Percentiles rank a stretch among this genome's conserved stretches.
These are phyloP conservation scores for Rhincodon typus DNA, from an alignment of 2,797 vertebrate species.

Conservation along the genomic window DNA sequence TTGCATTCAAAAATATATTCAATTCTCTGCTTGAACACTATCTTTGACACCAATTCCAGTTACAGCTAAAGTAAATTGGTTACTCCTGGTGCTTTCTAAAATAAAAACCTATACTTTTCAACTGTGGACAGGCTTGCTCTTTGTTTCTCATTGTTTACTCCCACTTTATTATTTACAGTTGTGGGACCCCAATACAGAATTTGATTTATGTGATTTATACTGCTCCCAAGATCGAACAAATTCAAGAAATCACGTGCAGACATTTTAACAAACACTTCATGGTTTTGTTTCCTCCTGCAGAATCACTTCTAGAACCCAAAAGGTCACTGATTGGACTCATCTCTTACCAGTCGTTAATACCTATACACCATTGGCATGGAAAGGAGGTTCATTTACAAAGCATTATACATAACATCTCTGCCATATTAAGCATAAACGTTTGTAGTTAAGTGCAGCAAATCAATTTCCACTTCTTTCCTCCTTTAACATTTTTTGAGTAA, in stretches of 20 bases:
- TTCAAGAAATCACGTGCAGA: constrained; percentile 73
- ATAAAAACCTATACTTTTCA: constrained; percentile 49
- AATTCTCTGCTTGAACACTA: constrained; percentile 58
- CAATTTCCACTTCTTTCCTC: constrained; percentile 90
- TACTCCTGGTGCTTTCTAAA: constrained; percentile 46
- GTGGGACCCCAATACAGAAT: constrained; percentile 77
- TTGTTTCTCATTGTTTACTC: constrained; percentile 65
- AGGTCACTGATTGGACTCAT: constrained; percentile 73
- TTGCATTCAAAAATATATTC: constrained; percentile 68
- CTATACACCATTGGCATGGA: constrained; percentile 89
- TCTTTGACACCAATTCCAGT: constrained; percentile 48
- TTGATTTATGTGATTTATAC: constrained; percentile 70
- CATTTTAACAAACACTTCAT: constrained; percentile 71
- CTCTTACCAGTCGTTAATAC: constrained; percentile 83
- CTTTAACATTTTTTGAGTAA: constrained; percentile 87
- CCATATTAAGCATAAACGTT: constrained; percentile 98
- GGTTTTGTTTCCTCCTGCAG: constrained; percentile 72
- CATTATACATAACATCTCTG: constrained; percentile 99
- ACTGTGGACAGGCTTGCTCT: constrained; percentile 51
- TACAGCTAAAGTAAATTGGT: constrained; percentile 59
- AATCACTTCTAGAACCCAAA: constrained; percentile 74
- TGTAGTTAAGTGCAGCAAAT: constrained; percentile 99
- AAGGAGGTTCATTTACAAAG: constrained; percentile 98
- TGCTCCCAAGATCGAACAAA: constrained; percentile 84
- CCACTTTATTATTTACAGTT: constrained; percentile 70